These are phyloP conservation scores for Masnerella sp. DNA, from an alignment of 2,888 invertebrate species.

Conservation along the genomic window DNA sequence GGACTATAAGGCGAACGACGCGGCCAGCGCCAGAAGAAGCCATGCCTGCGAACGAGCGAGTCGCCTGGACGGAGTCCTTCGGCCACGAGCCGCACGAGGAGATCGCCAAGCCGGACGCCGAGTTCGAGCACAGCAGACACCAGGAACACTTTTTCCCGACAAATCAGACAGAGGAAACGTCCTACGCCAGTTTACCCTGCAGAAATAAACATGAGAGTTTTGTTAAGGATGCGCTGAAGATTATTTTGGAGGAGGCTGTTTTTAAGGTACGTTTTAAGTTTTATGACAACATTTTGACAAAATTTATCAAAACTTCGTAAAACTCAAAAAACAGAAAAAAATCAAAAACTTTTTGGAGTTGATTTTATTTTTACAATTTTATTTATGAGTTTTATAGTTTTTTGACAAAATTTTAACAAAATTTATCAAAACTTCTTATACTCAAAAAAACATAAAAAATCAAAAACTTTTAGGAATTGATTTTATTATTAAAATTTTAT, in stretches of 20 bases:
- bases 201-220: conserved; percentile 85
- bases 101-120: conserved; percentile 23
- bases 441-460: too few species aligned
- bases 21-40: conserved; percentile 56
- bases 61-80: conserved; percentile 62
- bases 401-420: too few species aligned
- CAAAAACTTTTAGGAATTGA: too few species aligned
- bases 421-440: too few species aligned
- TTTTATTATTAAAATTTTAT: too few species aligned
- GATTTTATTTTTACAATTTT: too few species aligned
- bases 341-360: too few species aligned
- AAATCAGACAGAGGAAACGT: not conserved
- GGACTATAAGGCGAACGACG: conserved; percentile 64
- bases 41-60: conserved; percentile 71
- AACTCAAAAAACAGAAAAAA: too few species aligned
- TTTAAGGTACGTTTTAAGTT: conserved; percentile 79
- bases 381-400: too few species aligned
- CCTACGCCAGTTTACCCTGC: conserved; percentile 80
- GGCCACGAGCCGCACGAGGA: conserved; percentile 45
- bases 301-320: too few species aligned
- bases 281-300: too few species aligned
- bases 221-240: conserved; percentile 84
- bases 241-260: conserved; percentile 86
- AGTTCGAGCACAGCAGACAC: conserved; percentile 17
- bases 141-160: too few species aligned